Conservation (phyloP, 2,113 vertebrate species). For the Limanda limanda region DNA sequence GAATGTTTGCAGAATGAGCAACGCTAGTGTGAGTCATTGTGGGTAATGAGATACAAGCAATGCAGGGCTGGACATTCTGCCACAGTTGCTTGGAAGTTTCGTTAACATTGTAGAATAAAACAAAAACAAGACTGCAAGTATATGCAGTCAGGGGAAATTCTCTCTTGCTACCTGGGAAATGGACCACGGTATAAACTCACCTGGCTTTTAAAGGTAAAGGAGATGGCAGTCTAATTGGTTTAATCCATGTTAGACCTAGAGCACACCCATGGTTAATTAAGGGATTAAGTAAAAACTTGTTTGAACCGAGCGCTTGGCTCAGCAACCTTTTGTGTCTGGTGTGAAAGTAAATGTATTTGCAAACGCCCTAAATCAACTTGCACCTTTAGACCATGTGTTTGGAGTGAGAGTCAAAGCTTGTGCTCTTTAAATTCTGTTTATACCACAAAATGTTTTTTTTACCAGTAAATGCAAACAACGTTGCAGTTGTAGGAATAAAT, state of each 20-base stretch:
- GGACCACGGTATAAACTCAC: neutral
- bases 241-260: neutral
- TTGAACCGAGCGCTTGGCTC: neutral
- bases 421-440: neutral
- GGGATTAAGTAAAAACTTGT: neutral
- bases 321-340: neutral
- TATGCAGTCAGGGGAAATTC: neutral
- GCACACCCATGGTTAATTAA: neutral
- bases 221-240: neutral
- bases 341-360: neutral
- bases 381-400: neutral
- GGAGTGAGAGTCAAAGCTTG: neutral
- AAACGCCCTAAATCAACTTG: neutral
- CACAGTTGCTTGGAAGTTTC: too few species aligned
- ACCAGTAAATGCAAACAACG: neutral
- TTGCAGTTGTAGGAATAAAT: too few species aligned
- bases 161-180: neutral
- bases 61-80: too few species aligned
- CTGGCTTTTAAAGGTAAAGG: neutral
- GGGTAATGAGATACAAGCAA: too few species aligned
- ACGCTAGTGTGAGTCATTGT: too few species aligned
- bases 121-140: too few species aligned
- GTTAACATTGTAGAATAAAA: too few species aligned
- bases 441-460: neutral
- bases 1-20: too few species aligned